Evolutionary conservation across 2,888 invertebrate genomes (phyloP).

Genomic region (Pycnomerus fuliginosus): DNA sequence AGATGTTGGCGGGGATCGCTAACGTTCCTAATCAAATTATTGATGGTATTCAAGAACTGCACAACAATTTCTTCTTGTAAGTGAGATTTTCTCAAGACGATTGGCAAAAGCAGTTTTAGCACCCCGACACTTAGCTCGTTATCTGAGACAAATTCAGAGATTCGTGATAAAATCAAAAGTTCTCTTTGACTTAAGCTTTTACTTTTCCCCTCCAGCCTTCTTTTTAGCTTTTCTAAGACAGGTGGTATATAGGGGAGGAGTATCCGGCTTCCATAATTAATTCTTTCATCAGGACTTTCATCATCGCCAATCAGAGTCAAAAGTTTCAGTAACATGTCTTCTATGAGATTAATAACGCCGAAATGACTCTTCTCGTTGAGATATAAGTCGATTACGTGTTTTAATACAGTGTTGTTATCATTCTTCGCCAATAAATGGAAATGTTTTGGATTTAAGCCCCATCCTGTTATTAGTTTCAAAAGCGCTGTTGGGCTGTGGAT

Average conservation of each 20-base stretch:
- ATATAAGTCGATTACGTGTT: constrained; percentile 71
- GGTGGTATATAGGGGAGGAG: constrained; percentile 71
- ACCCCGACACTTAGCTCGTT: constrained; percentile 68
- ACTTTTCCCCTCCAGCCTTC: constrained; percentile 61
- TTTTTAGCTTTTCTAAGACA: constrained; percentile 70
- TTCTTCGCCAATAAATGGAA: constrained; percentile 69
- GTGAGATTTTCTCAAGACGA: constrained; percentile 64
- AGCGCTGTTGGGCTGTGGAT: constrained; percentile 81
- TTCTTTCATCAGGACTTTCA: constrained; percentile 49
- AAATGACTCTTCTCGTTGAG: constrained; percentile 65
- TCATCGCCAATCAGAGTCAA: constrained; percentile 65
- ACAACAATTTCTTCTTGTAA: constrained; percentile 68
- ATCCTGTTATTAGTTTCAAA: constrained; percentile 74
- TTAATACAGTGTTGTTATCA: constrained; percentile 52
- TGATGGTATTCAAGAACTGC: constrained; percentile 70
- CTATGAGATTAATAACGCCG: constrained; percentile 66
- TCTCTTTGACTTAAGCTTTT: constrained; percentile 68
- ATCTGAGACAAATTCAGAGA: constrained; percentile 73
- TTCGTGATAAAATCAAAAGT: constrained; percentile 70
- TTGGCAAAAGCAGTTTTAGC: constrained; percentile 69
- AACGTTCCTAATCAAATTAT: constrained; percentile 73
- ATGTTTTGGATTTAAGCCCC: constrained; percentile 80
- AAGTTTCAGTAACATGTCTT: constrained; percentile 75
- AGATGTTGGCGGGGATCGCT: constrained; percentile 65
- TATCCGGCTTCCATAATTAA: constrained; percentile 73